Conservation (phyloP, 2,888 invertebrate species). For the Athalia circularis region DNA sequence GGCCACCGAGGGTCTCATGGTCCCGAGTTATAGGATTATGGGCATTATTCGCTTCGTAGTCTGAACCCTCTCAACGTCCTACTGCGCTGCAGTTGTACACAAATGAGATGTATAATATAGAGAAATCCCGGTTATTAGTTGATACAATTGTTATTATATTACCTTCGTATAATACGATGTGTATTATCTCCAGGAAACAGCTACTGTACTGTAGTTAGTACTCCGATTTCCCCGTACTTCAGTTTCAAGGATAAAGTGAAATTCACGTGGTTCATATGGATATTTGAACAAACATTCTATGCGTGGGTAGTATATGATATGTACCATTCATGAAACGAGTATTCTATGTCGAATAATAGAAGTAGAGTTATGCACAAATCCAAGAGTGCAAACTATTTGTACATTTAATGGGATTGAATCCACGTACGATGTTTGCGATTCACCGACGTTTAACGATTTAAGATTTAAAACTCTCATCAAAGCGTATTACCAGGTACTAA, state of each 20-base stretch:
- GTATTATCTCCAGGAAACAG: conserved; percentile 22
- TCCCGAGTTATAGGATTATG: conserved; percentile 34
- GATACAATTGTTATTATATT: conserved; percentile 13
- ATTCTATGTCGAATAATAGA: too few relatives aligned
- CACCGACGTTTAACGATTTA: conserved; percentile 53
- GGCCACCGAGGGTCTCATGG: conserved; percentile 3
- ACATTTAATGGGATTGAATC: conserved; percentile 46
- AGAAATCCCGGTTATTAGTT: conserved; percentile 1
- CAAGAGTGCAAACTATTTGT: neutral
- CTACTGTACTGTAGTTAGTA: neutral
- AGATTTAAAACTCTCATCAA: conserved; percentile 53
- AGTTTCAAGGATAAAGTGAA: neutral
- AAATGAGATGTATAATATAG: neutral
- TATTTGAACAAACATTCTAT: neutral
- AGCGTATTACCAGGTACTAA: conserved; percentile 36
- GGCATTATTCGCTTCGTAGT: conserved; percentile 16
- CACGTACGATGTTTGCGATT: conserved; percentile 48
- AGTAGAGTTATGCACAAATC: neutral
- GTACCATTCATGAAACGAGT: too few relatives aligned
- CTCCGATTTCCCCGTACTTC: neutral
- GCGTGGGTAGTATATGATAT: neutral
- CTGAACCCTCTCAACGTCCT: neutral
- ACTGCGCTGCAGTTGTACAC: neutral
- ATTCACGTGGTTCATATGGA: neutral
- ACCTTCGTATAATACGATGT: neutral